Base-by-base conservation (phyloP, 2,113 vertebrate species). In the Alectura lathami region DNA sequence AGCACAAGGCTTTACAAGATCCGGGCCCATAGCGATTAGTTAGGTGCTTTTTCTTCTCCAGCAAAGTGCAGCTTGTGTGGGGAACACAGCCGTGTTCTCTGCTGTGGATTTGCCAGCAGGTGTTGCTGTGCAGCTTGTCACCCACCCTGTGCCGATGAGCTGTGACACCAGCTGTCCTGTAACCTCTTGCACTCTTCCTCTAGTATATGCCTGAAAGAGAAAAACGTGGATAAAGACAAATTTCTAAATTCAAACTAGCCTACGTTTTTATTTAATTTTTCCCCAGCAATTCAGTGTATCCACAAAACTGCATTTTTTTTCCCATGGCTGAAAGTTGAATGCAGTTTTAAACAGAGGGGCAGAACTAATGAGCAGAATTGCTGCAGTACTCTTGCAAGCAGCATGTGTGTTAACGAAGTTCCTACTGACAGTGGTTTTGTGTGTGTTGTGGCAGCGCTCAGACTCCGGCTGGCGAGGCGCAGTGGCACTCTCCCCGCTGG, bases 121-220 rank as follows among this genome's bases (percentile, higher is more conserved):
- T 92, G 94, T 76, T 92, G 93, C 94, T 96, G 67, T 93, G 76
- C 38, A 81, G 76, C 92, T 92, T 95, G 93, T 87, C 95, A 94
- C 91, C 84, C 76, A 75, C 59, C 88, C 67, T 47, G 64, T 60
- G 73, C 26, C 24, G 63, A 53, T 36, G 43, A 54, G 68, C 53
- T 30, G 11, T 38, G 83, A 53, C 16, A 50, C 43, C 51, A 62
- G 7, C 79, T 50, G 21, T 74, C 68, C 40, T 60, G 68, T 47
- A 72, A 26, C n/a, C 43, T 86, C 29, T 45, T 32, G 34, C 23
- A 42, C 7, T 22, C 7, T 7, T 88, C 60, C 32, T n/a, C 64
- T 34, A 40, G 22, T 10, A 27, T 62, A 43, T 32, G 5, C 18
- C 43, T 48, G 34, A 43, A 14, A 45, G 53, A 38, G 4, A 38